Conservation (phyloP, 2,113 vertebrate species). For the Trematocara nigrifrons region DNA sequence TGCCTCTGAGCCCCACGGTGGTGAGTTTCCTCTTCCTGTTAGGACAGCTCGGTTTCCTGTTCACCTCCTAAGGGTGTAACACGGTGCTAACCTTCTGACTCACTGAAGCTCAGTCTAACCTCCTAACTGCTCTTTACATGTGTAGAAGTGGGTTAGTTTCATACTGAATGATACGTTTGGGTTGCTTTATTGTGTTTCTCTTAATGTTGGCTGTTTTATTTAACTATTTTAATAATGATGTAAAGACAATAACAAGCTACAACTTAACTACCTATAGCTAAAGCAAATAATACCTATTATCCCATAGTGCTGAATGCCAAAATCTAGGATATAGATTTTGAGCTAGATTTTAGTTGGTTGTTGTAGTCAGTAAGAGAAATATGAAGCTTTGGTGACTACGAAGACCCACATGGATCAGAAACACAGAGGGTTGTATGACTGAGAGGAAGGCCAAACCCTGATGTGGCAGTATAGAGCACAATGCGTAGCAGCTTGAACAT, state of each 20-base stretch:
- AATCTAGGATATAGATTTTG: not conserved
- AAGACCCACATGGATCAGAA: not conserved
- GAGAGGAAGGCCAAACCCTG: not conserved
- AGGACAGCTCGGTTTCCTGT: slow-evolving; percentile 6
- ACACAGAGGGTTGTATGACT: not conserved
- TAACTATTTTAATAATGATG: not conserved
- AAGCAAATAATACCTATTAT: not conserved
- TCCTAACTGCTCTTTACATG: not conserved
- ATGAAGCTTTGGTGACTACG: not conserved
- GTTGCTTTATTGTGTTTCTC: not conserved
- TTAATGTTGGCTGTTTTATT: not conserved
- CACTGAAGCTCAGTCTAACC: not conserved
- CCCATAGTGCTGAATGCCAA: not conserved
- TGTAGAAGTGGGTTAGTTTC: not conserved
- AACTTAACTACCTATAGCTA: not conserved
- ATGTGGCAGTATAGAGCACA: not conserved
- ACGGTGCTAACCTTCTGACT: slow-evolving; percentile 20
- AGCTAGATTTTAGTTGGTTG: not conserved
- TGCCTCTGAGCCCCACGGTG: slow-evolving; percentile 85
- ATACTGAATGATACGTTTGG: not conserved
- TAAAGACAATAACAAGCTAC: not conserved
- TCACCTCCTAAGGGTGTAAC: slow-evolving; percentile 60
- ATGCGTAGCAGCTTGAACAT: not conserved
- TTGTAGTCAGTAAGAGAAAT: not conserved
- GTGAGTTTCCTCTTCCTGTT: slow-evolving; percentile 80